Evolutionary conservation across 2,797 vertebrate species (phyloP).

Genomic region (Iguana delicatissima): DNA sequence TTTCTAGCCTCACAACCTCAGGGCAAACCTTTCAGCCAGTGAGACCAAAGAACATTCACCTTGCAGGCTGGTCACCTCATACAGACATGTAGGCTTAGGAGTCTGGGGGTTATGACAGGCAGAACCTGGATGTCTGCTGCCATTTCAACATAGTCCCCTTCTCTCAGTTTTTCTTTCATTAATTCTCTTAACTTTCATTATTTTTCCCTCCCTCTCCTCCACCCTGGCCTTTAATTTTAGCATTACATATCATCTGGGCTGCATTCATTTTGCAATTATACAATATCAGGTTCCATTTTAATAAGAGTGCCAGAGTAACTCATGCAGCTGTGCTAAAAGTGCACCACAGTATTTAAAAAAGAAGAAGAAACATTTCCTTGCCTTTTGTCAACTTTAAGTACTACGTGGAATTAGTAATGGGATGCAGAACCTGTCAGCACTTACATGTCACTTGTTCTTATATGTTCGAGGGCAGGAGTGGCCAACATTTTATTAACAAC

Average conservation of each 20-base stretch:
- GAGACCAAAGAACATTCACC: not conserved
- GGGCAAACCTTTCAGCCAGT: too few relatives aligned
- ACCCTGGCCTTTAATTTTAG: not conserved
- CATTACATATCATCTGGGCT: not conserved
- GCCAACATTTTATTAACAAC: conserved; percentile 69
- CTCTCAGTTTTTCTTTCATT: not conserved
- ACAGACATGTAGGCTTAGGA: not conserved
- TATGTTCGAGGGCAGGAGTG: conserved; percentile 27
- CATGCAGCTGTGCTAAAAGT: conserved; percentile 68
- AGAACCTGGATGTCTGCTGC: not conserved
- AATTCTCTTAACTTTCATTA: accelerated
- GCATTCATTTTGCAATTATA: not conserved
- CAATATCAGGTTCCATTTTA: conserved; percentile 56
- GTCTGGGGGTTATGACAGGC: not conserved
- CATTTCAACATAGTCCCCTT: not conserved
- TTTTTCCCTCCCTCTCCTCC: not conserved
- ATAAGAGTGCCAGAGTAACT: conserved; percentile 54
- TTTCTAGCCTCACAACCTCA: not conserved
- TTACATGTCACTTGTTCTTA: conserved; percentile 74
- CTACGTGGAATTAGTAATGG: conserved; percentile 59
- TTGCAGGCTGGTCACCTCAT: not conserved
- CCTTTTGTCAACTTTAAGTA: conserved; percentile 18
- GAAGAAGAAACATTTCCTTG: conserved; percentile 37
- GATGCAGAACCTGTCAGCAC: conserved; percentile 73
- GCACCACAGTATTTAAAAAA: conserved; percentile 12